Conservation (phyloP, 2,113 vertebrate species). For the Desmodus rotundus region DNA sequence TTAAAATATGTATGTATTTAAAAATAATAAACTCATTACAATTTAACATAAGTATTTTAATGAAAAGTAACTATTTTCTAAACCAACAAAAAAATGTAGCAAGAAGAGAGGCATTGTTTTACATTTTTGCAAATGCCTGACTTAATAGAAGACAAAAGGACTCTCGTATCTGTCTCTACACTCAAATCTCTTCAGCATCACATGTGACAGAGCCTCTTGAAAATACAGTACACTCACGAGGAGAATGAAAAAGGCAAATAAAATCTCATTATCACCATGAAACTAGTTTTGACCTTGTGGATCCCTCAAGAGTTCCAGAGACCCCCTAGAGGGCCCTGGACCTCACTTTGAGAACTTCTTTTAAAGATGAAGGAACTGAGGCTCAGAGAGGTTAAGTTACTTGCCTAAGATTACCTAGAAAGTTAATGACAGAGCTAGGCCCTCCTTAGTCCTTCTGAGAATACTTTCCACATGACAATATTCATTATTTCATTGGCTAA, state of each 20-base stretch:
- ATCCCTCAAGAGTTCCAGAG: background rate
- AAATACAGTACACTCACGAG: background rate
- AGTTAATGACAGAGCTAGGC: background rate
- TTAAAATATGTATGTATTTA: background rate
- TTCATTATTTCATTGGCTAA: background rate
- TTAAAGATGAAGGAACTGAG: background rate
- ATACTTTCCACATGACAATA: background rate
- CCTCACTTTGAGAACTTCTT: background rate
- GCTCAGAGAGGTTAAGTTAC: background rate
- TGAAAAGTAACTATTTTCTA: background rate
- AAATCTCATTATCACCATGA: background rate
- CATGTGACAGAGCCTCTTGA: background rate
- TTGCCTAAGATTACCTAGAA: background rate
- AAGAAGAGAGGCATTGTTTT: background rate
- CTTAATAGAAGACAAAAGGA: background rate
- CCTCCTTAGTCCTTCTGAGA: background rate
- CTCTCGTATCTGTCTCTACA: background rate
- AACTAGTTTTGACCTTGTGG: background rate
- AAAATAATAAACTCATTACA: background rate
- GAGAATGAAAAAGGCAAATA: background rate
- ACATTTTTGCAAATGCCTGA: background rate
- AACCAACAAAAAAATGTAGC: background rate
- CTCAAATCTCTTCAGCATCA: background rate
- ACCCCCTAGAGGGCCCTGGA: background rate
- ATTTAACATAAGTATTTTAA: background rate